Conservation (phyloP, 1,140 invertebrate genomes). For the Drosophila sp. region DNA sequence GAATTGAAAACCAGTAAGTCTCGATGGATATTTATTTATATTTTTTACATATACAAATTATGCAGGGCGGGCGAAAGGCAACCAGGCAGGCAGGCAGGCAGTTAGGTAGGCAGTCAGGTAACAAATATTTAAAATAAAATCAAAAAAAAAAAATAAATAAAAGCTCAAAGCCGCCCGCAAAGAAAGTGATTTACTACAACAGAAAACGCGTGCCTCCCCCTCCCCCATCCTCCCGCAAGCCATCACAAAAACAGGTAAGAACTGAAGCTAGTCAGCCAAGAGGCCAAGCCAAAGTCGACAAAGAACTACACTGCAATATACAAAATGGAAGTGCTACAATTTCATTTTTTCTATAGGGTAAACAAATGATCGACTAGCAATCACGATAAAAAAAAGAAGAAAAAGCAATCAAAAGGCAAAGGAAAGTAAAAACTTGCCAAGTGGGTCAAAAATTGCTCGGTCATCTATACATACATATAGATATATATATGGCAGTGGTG, state of each 20-base stretch:
- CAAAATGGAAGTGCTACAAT: background rate
- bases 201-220: slow-evolving; percentile 1
- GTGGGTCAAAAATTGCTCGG: slow-evolving; percentile 71
- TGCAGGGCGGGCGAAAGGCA: slow-evolving; percentile 65
- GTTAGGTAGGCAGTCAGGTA: background rate
- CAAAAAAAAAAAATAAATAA: slow-evolving; percentile 1
- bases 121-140: slow-evolving; percentile 35
- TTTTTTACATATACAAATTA: slow-evolving; percentile 71
- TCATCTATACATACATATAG: slow-evolving; percentile 32
- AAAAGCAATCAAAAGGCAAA: slow-evolving; percentile 58
- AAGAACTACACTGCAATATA: slow-evolving; percentile 5
- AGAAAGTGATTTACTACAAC: slow-evolving; percentile 64
- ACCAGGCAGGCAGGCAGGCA: background rate
- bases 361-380: slow-evolving; percentile 15
- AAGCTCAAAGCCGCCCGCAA: slow-evolving; percentile 43
- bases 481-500: background rate
- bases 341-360: background rate
- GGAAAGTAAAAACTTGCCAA: slow-evolving; percentile 77
- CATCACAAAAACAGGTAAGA: slow-evolving; percentile 38
- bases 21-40: slow-evolving; percentile 51
- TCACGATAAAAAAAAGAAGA: slow-evolving; percentile 2
- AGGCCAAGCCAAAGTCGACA: background rate
- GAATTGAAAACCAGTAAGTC: slow-evolving; percentile 63
- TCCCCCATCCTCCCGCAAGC: background rate
- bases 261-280: slow-evolving; percentile 2